phyloP scores from a whole-genome alignment of 2,113 vertebrate genomes.

The Callopanchax toddi region DNA sequence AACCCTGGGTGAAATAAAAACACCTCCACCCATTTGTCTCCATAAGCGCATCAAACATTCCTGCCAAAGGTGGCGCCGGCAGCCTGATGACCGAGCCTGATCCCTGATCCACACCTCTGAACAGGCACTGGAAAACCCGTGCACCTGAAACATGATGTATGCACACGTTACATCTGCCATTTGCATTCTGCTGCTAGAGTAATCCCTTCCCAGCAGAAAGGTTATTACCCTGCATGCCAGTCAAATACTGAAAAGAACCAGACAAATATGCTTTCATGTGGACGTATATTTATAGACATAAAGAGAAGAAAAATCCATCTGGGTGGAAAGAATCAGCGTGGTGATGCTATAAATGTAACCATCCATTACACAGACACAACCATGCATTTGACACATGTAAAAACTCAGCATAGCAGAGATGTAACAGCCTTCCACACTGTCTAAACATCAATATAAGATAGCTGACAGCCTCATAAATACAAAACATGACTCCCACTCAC shows the following conservation, averaged over 20 bases:
- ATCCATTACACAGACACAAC: conserved; percentile 29
- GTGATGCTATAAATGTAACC: conserved; percentile 27
- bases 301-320: conserved; percentile 26
- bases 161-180: conserved; percentile 51
- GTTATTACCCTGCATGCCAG: conserved; percentile 57
- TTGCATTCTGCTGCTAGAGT: conserved; percentile 50
- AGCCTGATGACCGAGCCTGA: conserved; percentile 17
- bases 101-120: conserved; percentile 10
- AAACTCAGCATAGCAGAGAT: not conserved
- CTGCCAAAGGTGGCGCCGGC: conserved; percentile 15
- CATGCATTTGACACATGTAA: conserved; percentile 21
- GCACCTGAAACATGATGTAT: conserved; percentile 41
- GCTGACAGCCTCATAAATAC: conserved; percentile 12
- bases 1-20: conserved; percentile 7
- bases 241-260: conserved; percentile 46
- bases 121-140: not conserved
- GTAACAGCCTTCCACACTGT: not conserved
- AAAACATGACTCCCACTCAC: conserved; percentile 25
- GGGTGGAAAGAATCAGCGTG: not conserved
- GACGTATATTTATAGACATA: conserved; percentile 47
- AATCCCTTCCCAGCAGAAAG: conserved; percentile 42
- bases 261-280: conserved; percentile 22
- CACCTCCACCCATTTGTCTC: conserved; percentile 21
- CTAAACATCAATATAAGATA: conserved; percentile 1
- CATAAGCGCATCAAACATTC: conserved; percentile 19